Conservation (phyloP, 2,888 invertebrate genomes). For the Zele albiditarsus region DNA sequence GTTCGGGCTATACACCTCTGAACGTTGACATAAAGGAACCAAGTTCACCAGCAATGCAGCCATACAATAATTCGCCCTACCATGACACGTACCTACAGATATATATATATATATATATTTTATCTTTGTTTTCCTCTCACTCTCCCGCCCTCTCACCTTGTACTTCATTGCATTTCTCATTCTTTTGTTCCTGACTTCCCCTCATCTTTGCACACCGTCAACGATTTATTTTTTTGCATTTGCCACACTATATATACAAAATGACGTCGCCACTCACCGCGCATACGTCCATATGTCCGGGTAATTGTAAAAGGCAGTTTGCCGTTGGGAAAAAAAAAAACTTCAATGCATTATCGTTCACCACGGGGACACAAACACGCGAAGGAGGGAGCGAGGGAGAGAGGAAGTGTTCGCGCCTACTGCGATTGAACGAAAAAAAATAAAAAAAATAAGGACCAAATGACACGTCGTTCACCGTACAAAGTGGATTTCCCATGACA, state of each 20-base stretch:
- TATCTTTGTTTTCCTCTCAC: no score
- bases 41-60: no score
- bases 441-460: constrained; percentile 22
- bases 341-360: constrained; percentile 40
- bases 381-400: neutral
- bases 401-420: no score
- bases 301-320: constrained; percentile 43
- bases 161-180: no score
- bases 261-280: neutral
- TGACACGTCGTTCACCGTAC: constrained; percentile 32
- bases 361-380: constrained; percentile 12
- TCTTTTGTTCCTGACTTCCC: neutral
- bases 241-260: no score
- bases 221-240: neutral
- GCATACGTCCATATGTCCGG: constrained; percentile 40
- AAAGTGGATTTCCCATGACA: constrained; percentile 41
- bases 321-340: constrained; percentile 30
- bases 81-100: no score
- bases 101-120: no score
- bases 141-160: no score
- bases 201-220: neutral
- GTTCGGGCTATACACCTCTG: no score
- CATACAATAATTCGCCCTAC: no score
- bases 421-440: neutral
- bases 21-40: no score